Evolutionary conservation across 2,113 vertebrate species (phyloP), one percentile per base, ranked within the genome.

Genomic region (Callionymus lyra): DNA sequence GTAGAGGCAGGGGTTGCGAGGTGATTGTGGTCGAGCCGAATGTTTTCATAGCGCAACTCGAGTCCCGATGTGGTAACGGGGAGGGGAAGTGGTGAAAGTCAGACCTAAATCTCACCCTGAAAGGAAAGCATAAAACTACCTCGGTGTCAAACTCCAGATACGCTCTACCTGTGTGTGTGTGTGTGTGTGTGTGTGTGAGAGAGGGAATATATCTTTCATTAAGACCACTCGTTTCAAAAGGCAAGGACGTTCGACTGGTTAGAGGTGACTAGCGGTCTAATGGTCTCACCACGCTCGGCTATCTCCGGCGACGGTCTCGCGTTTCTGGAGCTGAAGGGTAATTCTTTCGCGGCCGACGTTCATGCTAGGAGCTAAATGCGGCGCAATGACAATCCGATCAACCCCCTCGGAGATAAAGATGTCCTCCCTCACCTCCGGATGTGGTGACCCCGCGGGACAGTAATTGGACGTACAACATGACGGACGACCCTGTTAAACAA

Each of bases 61-160:
- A 71, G 72, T 65, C 58, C 48, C 61, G 11, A 53, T 66, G 70
- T 72, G 72, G 74, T 74, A 74, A 77, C 41, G 12, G 53, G 49
- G 54, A 59, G 35, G 55, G 72, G 70, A 76, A 76, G 69, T 76
- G 70, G 70, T 74, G 67, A 75, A 69, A 74, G 60, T 65, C 55
- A 63, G 63, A 55, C 42, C 63, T 51, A 54, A 73, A 64, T 68
- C 70, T 79, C 55, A 72, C 58, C 65, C 66, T 52, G 52, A 68
- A 75, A 61, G 61, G 45, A 63, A 59, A 72, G 67, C 55, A 70
- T 2, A 9, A 59, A 63, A 53, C 62, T 55, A 52, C 36, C 40
- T 55, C 34, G 8, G 21, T 8, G 21, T 27, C 8, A 17, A 16
- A 21, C 12, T 12, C 12, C 5, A 15, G 15, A 4, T 6, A 1